Percentiles rank a stretch among this genome's conserved stretches.
phyloP scores from a whole-genome alignment of 2,888 invertebrate species.

The Stomorhina lunata region DNA sequence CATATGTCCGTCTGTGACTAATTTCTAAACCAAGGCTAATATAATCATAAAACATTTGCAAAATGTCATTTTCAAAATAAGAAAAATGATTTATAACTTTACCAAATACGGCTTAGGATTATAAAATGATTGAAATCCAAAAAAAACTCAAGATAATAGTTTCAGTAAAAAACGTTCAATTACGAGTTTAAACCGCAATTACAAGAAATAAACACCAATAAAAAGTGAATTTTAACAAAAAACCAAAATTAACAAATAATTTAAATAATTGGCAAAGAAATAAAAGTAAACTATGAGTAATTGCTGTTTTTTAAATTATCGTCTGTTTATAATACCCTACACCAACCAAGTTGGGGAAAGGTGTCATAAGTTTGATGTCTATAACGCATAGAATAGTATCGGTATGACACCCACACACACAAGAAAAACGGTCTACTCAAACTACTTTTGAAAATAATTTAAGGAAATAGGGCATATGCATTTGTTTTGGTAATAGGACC shows the following conservation, averaged over 20 bases:
- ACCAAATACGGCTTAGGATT: background rate
- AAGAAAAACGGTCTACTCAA: too few relatives aligned
- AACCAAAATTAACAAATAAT: background rate
- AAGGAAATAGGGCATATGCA: too few relatives aligned
- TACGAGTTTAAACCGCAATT: background rate
- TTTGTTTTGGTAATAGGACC: too few relatives aligned
- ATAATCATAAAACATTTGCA: background rate
- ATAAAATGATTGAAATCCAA: slow-evolving; percentile 5
- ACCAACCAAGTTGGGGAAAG: too few relatives aligned
- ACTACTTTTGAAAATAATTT: too few relatives aligned
- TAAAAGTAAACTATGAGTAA: slow-evolving; percentile 10
- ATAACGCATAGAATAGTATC: too few relatives aligned
- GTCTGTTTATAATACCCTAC: too few relatives aligned
- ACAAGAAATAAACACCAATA: background rate
- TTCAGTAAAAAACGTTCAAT: slow-evolving; percentile 3
- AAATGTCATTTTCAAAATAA: slow-evolving; percentile 34
- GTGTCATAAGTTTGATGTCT: too few relatives aligned
- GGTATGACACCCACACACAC: too few relatives aligned
- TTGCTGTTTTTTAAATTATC: slow-evolving; percentile 9
- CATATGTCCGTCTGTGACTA: background rate
- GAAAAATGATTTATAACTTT: slow-evolving; percentile 28
- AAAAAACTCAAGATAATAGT: background rate
- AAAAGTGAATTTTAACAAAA: slow-evolving; percentile 7
- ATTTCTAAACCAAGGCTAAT: slow-evolving; percentile 38
- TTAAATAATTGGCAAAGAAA: slow-evolving; percentile 8